phyloP scores from a whole-genome alignment of 2,888 invertebrate genomes.

The Acanthacorydalis orientalis region DNA sequence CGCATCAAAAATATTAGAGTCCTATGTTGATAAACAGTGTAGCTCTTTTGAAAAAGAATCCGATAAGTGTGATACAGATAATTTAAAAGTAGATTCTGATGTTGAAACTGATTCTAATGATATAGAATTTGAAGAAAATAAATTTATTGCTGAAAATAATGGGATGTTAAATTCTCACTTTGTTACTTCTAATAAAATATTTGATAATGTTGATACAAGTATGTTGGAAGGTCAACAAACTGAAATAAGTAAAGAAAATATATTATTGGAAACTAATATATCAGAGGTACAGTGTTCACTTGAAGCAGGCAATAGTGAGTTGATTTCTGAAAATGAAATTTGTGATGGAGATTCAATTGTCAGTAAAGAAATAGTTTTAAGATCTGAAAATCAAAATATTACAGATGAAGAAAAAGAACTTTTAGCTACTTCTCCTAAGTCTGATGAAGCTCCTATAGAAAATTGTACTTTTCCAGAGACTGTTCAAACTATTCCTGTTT shows the following conservation, averaged over 20 bases:
- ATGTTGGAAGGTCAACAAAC: no score
- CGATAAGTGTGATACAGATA: conserved; percentile 1
- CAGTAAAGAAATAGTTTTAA: neutral
- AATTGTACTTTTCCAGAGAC: conserved; percentile 18
- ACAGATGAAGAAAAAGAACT: conserved; percentile 86
- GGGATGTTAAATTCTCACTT: no score
- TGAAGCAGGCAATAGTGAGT: neutral
- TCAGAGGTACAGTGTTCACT: neutral
- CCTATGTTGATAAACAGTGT: conserved; percentile 30
- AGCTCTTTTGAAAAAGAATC: conserved; percentile 1
- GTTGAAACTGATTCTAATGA: neutral
- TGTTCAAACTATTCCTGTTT: neutral
- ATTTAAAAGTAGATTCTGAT: neutral
- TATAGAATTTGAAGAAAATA: neutral
- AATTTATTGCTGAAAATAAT: neutral
- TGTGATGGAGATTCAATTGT: neutral
- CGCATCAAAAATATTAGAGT: conserved; percentile 47
- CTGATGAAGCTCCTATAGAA: conserved; percentile 14
- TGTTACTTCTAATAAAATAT: no score
- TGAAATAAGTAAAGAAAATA: no score
- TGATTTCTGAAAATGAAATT: neutral
- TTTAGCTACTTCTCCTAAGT: conserved; percentile 16
- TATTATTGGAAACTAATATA: no score
- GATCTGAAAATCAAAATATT: conserved; percentile 45
- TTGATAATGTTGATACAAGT: no score